These are phyloP conservation scores for Vidua chalybeata DNA, from an alignment of 2,113 vertebrate species.

Conservation along the genomic window DNA sequence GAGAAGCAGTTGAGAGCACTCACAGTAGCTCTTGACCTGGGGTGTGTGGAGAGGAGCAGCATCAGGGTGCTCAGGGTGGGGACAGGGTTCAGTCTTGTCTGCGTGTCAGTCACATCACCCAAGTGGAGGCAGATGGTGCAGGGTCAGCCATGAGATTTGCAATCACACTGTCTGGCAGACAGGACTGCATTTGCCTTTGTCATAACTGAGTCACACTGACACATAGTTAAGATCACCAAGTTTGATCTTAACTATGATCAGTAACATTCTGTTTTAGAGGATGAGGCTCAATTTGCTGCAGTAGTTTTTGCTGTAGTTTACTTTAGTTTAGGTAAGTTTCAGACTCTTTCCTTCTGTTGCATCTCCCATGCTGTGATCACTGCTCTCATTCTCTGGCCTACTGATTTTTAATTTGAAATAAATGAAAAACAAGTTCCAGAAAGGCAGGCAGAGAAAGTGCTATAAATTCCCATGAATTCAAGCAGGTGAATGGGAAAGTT, in stretches of 20 bases:
- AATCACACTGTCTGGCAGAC: not conserved
- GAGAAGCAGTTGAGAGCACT: not conserved
- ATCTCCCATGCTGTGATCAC: not conserved
- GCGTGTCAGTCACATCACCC: not conserved
- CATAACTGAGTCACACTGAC: not conserved
- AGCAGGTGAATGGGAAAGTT: not conserved
- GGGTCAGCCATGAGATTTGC: not conserved
- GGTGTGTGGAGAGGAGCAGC: not conserved
- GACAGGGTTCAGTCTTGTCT: not conserved
- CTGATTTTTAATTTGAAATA: not conserved
- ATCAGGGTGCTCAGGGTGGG: no score
- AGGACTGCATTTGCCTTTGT: not conserved
- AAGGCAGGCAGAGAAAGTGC: not conserved
- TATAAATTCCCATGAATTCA: not conserved
- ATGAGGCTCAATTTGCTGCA: not conserved
- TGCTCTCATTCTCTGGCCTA: not conserved
- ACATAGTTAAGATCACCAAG: not conserved
- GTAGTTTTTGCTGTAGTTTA: not conserved
- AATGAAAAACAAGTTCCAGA: not conserved
- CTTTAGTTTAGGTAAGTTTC: not conserved
- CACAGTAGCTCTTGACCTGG: not conserved
- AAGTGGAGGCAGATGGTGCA: rapidly evolving
- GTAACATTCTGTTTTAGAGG: not conserved
- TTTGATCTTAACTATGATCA: not conserved
- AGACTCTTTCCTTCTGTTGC: not conserved